Conservation (phyloP, 1,140 invertebrate genomes). For the Drosophila asahinai region DNA sequence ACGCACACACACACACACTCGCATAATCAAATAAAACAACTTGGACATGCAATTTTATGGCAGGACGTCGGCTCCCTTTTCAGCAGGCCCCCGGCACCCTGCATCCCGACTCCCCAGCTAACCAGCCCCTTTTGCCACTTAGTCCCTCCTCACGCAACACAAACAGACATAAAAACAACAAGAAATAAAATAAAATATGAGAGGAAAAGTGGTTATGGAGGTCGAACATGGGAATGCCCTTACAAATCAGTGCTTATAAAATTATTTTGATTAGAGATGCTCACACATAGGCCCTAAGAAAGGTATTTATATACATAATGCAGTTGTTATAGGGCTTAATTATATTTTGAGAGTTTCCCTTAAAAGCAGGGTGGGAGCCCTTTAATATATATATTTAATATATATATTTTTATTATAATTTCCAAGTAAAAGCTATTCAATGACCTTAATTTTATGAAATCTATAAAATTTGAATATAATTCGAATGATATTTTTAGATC, state of each 20-base stretch:
- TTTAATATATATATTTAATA: too few relatives aligned
- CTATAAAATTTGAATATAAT: too few relatives aligned
- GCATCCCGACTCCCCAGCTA: too few relatives aligned
- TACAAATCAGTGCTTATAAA: background rate
- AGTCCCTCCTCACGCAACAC: constrained; percentile 11
- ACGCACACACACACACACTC: constrained; percentile 33
- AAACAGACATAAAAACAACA: constrained; percentile 29
- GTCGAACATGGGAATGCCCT: background rate
- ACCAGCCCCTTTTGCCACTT: constrained; percentile 3
- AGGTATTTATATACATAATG: too few relatives aligned
- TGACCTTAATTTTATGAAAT: too few relatives aligned
- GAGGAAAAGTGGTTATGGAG: background rate
- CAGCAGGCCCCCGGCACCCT: background rate
- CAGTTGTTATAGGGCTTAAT: too few relatives aligned
- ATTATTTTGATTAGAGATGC: background rate
- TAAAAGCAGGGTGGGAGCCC: too few relatives aligned
- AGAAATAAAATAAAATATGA: constrained; percentile 28
- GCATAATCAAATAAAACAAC: constrained; percentile 60
- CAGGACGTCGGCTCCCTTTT: constrained; percentile 64
- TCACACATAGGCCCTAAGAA: too few relatives aligned
- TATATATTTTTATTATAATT: too few relatives aligned
- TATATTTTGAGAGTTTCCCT: too few relatives aligned
- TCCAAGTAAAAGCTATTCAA: too few relatives aligned
- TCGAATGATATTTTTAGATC: too few relatives aligned
- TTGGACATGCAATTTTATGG: constrained; percentile 79